phyloP scores from a whole-genome alignment of 2,888 invertebrate genomes.

The Pedicia rivosa region DNA sequence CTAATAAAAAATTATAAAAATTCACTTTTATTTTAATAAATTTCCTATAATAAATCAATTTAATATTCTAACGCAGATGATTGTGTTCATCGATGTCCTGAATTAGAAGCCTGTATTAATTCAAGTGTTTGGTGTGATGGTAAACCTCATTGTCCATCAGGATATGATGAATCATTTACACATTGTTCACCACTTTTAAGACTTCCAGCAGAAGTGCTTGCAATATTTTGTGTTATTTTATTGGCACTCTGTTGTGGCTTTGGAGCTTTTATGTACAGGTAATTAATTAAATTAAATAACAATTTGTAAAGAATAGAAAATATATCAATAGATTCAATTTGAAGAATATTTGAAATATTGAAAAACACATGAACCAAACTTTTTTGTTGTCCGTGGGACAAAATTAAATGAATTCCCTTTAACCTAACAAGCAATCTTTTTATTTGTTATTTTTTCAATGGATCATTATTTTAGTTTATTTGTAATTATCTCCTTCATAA shows the following conservation, averaged over 20 bases:
- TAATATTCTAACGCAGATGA: conserved; percentile 43
- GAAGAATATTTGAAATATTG: no score
- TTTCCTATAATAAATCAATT: no score
- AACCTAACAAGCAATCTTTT: no score
- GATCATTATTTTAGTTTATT: no score
- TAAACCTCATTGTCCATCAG: conserved; percentile 58
- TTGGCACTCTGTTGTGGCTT: conserved; percentile 31
- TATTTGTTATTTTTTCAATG: no score
- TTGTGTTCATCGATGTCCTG: conserved; percentile 59
- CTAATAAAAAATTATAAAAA: no score
- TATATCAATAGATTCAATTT: no score
- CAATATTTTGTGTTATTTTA: conserved; percentile 35
- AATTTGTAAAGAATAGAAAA: no score
- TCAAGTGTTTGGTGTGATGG: conserved; percentile 71
- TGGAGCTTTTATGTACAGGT: conserved; percentile 37
- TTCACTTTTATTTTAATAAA: no score
- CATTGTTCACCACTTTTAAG: conserved; percentile 65
- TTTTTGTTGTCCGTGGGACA: neutral
- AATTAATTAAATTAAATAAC: no score
- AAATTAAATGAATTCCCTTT: neutral
- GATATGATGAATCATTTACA: conserved; percentile 61
- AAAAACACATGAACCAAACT: no score
- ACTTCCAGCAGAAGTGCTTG: conserved; percentile 57
- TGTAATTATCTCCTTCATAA: no score
- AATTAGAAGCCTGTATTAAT: conserved; percentile 67